Evolutionary conservation across 2,797 vertebrate genomes (phyloP).

Genomic region (Falco berigora): DNA sequence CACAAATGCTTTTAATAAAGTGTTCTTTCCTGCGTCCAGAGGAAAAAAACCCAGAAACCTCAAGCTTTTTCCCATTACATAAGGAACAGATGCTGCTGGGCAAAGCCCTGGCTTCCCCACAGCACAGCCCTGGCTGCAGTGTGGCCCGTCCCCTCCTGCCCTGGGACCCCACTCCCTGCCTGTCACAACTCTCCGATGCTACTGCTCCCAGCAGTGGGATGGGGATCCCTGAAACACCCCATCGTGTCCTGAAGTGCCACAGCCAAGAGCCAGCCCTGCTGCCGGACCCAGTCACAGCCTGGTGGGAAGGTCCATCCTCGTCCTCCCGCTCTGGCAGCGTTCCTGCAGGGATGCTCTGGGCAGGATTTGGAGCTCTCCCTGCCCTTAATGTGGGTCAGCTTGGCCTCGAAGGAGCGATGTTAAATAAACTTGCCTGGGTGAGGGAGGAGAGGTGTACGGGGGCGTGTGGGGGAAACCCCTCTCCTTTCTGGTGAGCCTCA

Average conservation of each 20-base stretch:
- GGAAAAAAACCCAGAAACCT: constrained; percentile 10
- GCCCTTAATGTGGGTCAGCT: neutral
- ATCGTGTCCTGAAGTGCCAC: neutral
- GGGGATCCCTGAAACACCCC: neutral
- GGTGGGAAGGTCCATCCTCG: neutral
- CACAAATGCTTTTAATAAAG: constrained; percentile 53
- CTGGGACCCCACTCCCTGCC: accelerated
- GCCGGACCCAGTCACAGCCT: neutral
- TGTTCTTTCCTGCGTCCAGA: constrained; percentile 53
- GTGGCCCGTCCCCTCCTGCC: accelerated
- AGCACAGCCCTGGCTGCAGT: neutral
- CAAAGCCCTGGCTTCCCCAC: neutral
- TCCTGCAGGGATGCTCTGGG: neutral
- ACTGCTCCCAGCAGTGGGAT: neutral
- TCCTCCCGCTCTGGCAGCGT: neutral
- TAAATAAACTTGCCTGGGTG: neutral
- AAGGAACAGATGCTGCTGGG: constrained; percentile 29
- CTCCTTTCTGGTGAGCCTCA: neutral
- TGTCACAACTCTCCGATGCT: no score
- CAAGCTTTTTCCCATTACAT: constrained; percentile 32
- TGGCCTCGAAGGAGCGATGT: neutral
- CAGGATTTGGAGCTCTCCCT: neutral
- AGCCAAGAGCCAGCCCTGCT: neutral
- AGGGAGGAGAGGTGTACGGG: neutral
- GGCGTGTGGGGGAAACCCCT: neutral